Evolutionary conservation across 2,113 vertebrate genomes (phyloP).

Genomic region (Burhinus oedicnemus): DNA sequence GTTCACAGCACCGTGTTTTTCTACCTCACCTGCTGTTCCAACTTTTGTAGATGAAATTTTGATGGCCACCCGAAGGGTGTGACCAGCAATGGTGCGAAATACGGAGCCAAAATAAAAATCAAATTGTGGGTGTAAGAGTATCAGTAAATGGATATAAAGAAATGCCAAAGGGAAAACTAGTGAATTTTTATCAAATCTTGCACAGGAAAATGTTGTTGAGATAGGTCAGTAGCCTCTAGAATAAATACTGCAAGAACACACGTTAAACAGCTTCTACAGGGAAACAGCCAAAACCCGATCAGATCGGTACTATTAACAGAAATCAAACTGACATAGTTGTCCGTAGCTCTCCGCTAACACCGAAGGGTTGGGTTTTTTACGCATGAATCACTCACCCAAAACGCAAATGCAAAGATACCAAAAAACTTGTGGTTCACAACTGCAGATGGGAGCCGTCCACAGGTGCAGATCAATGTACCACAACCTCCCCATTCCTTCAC

Average conservation of each 20-base stretch:
- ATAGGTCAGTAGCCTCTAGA: background rate
- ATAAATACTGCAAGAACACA: background rate
- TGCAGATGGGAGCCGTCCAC: constrained; percentile 29
- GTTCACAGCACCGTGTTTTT: background rate
- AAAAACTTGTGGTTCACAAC: constrained; percentile 27
- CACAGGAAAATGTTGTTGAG: background rate
- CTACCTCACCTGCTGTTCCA: background rate
- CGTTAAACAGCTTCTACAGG: background rate
- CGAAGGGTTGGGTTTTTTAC: background rate
- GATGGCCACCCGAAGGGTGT: constrained; percentile 5
- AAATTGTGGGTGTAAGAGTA: background rate
- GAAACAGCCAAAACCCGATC: background rate
- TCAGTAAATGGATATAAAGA: background rate
- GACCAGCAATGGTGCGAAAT: background rate
- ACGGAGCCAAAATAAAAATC: background rate
- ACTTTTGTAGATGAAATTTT: background rate
- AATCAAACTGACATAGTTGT: background rate
- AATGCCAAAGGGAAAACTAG: background rate
- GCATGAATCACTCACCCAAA: background rate
- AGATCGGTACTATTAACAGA: background rate
- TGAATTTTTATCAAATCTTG: background rate
- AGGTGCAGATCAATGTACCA: background rate
- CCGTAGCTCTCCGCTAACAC: background rate
- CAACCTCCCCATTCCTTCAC: constrained; percentile 1
- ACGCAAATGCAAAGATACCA: background rate